phyloP scores from a whole-genome alignment of 2,113 vertebrate species.

The Gallinago undulata region DNA sequence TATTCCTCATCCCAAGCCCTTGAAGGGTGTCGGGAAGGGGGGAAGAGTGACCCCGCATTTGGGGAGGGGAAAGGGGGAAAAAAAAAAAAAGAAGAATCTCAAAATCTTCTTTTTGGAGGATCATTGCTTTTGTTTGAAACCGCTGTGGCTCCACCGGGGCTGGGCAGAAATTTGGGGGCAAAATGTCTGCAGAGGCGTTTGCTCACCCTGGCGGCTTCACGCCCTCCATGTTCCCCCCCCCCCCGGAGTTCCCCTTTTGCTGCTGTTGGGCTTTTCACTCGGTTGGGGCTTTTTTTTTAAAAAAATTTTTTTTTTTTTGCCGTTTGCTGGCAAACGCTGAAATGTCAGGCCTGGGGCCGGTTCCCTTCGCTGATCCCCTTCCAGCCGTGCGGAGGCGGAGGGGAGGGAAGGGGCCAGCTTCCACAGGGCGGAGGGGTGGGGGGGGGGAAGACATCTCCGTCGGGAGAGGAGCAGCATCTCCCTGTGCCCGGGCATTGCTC shows the following conservation, averaged over 20 bases:
- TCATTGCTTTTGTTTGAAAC: accelerated
- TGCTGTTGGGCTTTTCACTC: background rate
- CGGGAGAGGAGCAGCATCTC: background rate
- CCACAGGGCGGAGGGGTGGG: accelerated
- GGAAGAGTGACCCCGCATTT: background rate
- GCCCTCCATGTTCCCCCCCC: background rate
- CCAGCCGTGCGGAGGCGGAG: background rate
- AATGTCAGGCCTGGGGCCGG: slow-evolving; percentile 9
- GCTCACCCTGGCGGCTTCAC: accelerated
- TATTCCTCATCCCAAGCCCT: background rate
- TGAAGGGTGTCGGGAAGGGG: background rate
- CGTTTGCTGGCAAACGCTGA: background rate
- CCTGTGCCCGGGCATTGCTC: background rate
- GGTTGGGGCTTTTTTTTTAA: background rate
- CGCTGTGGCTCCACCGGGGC: accelerated
- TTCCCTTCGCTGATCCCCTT: background rate
- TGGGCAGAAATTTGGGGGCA: background rate
- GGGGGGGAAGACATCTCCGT: accelerated
- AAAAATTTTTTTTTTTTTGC: background rate
- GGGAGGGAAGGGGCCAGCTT: background rate
- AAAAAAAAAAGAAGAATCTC: background rate
- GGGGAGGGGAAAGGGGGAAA: too few species aligned
- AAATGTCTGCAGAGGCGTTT: background rate
- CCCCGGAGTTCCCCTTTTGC: slow-evolving; percentile 14
- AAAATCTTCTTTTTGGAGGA: background rate